These are phyloP conservation scores for Capromys pilorides DNA, from an alignment of 2,797 vertebrate genomes.

Conservation along the genomic window DNA sequence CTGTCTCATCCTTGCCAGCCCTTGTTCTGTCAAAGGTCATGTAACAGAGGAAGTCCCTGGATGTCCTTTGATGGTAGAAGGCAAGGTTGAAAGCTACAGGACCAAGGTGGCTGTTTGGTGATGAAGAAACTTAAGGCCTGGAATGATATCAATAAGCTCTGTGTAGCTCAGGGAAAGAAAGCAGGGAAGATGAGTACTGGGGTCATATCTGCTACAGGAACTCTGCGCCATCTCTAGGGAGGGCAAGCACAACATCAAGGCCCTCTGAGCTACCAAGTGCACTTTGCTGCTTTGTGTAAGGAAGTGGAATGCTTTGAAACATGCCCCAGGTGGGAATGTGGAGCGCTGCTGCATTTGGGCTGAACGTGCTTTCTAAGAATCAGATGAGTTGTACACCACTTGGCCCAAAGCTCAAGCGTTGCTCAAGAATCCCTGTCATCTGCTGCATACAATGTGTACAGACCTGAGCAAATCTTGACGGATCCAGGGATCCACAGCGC, in stretches of 20 bases:
- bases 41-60: constrained; percentile 98
- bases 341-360: constrained; percentile 99
- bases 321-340: constrained; percentile 96
- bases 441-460: constrained; percentile 97
- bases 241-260: constrained; percentile 94
- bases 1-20: constrained; percentile 94
- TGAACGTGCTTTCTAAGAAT: constrained; percentile 96
- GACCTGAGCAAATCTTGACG: constrained; percentile 92
- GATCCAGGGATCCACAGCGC: constrained; percentile 97
- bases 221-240: constrained; percentile 95
- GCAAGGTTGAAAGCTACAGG: constrained; percentile 98
- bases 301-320: constrained; percentile 95
- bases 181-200: constrained; percentile 99
- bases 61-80: constrained; percentile 96
- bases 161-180: constrained; percentile 97
- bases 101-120: constrained; percentile 98
- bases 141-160: constrained; percentile 99
- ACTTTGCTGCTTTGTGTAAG: constrained; percentile 96
- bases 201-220: constrained; percentile 94
- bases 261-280: constrained; percentile 98
- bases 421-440: constrained; percentile 93
- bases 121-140: constrained; percentile 98
- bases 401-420: constrained; percentile 92
- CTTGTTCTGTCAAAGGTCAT: constrained; percentile 97
- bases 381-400: constrained; percentile 95